phyloP scores from a whole-genome alignment of 2,113 vertebrate species.

The Phaetusa simplex region DNA sequence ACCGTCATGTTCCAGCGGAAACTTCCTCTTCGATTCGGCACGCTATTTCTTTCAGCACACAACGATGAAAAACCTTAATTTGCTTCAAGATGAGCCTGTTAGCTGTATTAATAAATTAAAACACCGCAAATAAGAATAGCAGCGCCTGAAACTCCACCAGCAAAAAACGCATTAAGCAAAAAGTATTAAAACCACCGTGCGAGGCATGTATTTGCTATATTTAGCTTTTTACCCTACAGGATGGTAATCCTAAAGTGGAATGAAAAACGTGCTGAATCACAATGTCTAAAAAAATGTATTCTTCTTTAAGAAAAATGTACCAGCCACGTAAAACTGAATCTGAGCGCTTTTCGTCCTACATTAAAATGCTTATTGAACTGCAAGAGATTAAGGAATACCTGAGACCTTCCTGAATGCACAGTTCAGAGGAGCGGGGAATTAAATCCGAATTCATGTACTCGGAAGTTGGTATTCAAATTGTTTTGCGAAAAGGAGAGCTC shows the following conservation, averaged over 20 bases:
- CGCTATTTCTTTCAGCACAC: not conserved
- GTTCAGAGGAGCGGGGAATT: not conserved
- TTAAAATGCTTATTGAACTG: not conserved
- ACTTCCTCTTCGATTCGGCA: not conserved
- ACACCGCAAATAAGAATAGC: not conserved
- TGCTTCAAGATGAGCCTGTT: not conserved
- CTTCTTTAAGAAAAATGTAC: not conserved
- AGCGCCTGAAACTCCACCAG: not conserved
- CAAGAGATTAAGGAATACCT: not conserved
- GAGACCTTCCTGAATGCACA: not conserved
- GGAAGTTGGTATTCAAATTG: not conserved
- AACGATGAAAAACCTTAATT: not conserved
- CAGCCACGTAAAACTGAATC: not conserved
- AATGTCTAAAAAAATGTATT: not conserved
- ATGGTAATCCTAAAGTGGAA: constrained; percentile 4
- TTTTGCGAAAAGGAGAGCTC: not conserved
- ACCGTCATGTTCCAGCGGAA: not conserved
- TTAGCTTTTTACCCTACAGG: constrained; percentile 16
- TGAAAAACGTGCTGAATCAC: constrained; percentile 36
- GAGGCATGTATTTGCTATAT: not conserved
- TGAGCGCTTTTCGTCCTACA: not conserved
- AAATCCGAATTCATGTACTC: not conserved
- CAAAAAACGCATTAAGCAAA: not conserved
- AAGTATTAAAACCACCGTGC: not conserved
- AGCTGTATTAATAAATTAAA: constrained; percentile 9